Base-by-base conservation (phyloP, 2,888 invertebrate species). In the Ypsolopha sequella region DNA sequence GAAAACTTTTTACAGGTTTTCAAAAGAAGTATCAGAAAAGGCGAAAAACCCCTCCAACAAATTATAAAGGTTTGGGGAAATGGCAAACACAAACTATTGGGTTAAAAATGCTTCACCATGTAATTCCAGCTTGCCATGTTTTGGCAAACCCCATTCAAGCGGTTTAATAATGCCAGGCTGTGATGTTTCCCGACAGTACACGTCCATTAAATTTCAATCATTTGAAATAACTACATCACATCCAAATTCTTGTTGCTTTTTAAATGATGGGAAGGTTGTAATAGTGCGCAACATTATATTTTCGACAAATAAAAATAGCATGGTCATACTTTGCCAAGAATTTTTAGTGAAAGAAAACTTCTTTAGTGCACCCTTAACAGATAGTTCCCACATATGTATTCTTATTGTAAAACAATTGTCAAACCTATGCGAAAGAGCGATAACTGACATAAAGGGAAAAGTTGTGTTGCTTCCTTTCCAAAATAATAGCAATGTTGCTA, bases 41-140 rank as follows among this genome's bases (percentile, higher is more conserved):
- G 65, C 50, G 72, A 76, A 36, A 73, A 75, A 54, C 59, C 69
- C 36, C 61, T 78, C 41, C 56, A 56, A 35, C 56, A 55, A 54
- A 50, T 55, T 24, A 53, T 53, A n/a, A 51, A 53, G 52, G 47
- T 52, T 52, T 48, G 52, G 52, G 48, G 52, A 52, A 52, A 52
- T 52, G 34, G 14, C 43, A 13, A 52, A 52, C 41, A 52, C 52
- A 6, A 34, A 47, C 4, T 47, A n/a, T 33, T 44, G 49, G 51
- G 13, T 2, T 41, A 50, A 41, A 50, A 50, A n/a, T n/a, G 36
- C 24, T 41, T 50, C 50, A 41, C 33, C 50, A 41, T 43, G 41
- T 50, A 36, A 36, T 50, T 14, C 41, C 14, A 11, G 35, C 24
- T 33, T 3, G 44, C 44, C 6, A 39, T 39, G 39, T 39, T 7